A percentile compares a stretch with the other conserved stretches of the same genome.
Evolutionary conservation across 2,797 vertebrate species (phyloP).

Genomic region (Malacoraja senta): DNA sequence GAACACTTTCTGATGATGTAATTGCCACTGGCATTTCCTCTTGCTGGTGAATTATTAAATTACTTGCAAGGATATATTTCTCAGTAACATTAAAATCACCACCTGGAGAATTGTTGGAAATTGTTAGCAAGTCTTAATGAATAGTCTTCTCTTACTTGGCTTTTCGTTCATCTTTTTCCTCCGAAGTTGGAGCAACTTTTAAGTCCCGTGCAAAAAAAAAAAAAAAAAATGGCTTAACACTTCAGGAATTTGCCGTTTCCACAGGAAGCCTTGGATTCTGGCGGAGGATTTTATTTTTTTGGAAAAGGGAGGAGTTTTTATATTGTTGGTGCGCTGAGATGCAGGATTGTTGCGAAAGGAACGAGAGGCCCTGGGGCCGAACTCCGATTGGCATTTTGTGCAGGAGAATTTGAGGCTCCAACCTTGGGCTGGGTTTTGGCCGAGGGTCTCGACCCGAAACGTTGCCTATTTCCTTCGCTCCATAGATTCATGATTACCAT

Average conservation of each 20-base stretch:
- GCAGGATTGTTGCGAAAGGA: neutral
- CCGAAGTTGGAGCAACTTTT: conserved; percentile 20
- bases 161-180: conserved; percentile 16
- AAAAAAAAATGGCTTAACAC: neutral
- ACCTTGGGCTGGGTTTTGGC: neutral
- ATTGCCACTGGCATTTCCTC: conserved; percentile 36
- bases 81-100: conserved; percentile 35
- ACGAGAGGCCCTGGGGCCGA: neutral
- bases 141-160: conserved; percentile 26
- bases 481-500: too few species aligned
- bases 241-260: neutral
- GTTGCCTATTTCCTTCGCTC: too few species aligned
- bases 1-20: conserved; percentile 35
- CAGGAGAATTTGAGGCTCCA: neutral
- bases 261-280: neutral
- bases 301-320: neutral
- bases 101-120: conserved; percentile 34
- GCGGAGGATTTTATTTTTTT: too few species aligned
- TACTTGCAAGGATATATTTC: conserved; percentile 36
- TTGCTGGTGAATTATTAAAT: conserved; percentile 35
- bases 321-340: neutral
- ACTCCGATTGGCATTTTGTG: neutral
- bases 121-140: conserved; percentile 34
- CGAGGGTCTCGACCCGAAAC: too few species aligned
- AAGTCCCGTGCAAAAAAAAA: neutral